Conservation (phyloP, 2,888 invertebrate species). For the Plusia festucae region DNA sequence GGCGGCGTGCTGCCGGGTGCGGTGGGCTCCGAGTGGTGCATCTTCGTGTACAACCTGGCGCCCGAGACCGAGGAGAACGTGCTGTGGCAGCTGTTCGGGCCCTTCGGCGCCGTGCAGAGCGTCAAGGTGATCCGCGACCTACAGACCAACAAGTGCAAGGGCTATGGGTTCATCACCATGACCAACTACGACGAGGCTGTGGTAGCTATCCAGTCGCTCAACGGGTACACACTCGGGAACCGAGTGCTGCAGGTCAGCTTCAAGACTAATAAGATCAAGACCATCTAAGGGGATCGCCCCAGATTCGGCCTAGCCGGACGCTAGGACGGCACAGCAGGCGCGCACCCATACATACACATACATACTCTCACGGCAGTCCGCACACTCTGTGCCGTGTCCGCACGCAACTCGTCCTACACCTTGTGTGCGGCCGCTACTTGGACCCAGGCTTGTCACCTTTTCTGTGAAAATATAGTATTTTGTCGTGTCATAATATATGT, state of each 20-base stretch:
- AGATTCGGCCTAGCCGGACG: slow-evolving; percentile 81
- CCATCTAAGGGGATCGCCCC: slow-evolving; percentile 89
- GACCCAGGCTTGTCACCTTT: slow-evolving; percentile 53
- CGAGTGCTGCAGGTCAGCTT: slow-evolving; percentile 97
- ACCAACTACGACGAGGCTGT: slow-evolving; percentile 98
- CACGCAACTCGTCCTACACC: slow-evolving; percentile 19
- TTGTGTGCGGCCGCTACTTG: slow-evolving; percentile 37
- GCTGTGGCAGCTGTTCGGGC: slow-evolving; percentile 98
- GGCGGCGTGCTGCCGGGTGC: slow-evolving; percentile 94
- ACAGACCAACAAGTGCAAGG: slow-evolving; percentile 98
- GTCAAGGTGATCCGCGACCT: slow-evolving; percentile 98
- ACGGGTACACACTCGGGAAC: slow-evolving; percentile 97
- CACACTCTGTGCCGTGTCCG: slow-evolving; percentile 15
- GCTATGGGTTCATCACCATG: slow-evolving; percentile 98
- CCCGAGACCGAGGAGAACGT: slow-evolving; percentile 99
- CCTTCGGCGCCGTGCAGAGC: slow-evolving; percentile 97
- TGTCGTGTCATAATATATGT: slow-evolving; percentile 53
- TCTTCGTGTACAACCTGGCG: slow-evolving; percentile 98
- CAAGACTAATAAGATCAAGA: slow-evolving; percentile 95
- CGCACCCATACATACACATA: slow-evolving; percentile 85
- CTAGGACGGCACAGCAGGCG: slow-evolving; percentile 88
- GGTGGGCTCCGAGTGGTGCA: slow-evolving; percentile 95
- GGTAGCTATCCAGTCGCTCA: slow-evolving; percentile 96
- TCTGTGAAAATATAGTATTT: slow-evolving; percentile 60
- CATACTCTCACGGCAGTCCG: slow-evolving; percentile 44